phyloP scores from a whole-genome alignment of 1,140 invertebrate species.

The Bombus confusus region DNA sequence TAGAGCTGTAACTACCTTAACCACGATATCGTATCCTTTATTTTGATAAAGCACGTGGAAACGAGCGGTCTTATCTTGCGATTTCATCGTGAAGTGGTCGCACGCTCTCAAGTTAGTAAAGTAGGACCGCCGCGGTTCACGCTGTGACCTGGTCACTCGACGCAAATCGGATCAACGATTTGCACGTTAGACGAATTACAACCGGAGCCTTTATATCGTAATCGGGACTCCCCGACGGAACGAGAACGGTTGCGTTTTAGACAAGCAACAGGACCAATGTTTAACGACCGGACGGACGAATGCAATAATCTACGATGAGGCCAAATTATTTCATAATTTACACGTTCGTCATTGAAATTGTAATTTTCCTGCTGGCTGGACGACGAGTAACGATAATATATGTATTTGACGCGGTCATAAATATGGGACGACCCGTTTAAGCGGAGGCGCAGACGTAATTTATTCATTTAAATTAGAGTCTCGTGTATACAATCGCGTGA shows the following conservation, averaged over 20 bases:
- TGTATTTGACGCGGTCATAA: slow-evolving; percentile 61
- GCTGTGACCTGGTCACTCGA: background rate
- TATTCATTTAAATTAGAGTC: slow-evolving; percentile 69
- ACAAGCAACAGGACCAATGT: background rate
- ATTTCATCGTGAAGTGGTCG: slow-evolving; percentile 19
- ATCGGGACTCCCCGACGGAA: background rate
- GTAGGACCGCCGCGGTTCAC: background rate
- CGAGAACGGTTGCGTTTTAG: background rate
- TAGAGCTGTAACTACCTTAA: slow-evolving; percentile 25
- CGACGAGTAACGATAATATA: slow-evolving; percentile 57
- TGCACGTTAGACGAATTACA: slow-evolving; percentile 1
- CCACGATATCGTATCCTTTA: slow-evolving; percentile 44
- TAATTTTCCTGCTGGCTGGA: slow-evolving; percentile 56
- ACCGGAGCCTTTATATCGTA: background rate
- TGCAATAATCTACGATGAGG: slow-evolving; percentile 48
- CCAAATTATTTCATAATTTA: slow-evolving; percentile 65
- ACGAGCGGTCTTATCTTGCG: slow-evolving; percentile 13
- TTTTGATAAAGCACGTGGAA: slow-evolving; percentile 48
- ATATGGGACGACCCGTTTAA: slow-evolving; percentile 66
- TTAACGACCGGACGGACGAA: slow-evolving; percentile 24
- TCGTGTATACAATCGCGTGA: slow-evolving; percentile 46
- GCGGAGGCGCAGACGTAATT: slow-evolving; percentile 62
- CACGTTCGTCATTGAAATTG: slow-evolving; percentile 64
- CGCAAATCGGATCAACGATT: background rate
- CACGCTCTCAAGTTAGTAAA: slow-evolving; percentile 33